Percentiles rank a stretch among this genome's conserved stretches.
These are phyloP conservation scores for Abramis brama DNA, from an alignment of 2,113 vertebrate species.

Conservation along the genomic window DNA sequence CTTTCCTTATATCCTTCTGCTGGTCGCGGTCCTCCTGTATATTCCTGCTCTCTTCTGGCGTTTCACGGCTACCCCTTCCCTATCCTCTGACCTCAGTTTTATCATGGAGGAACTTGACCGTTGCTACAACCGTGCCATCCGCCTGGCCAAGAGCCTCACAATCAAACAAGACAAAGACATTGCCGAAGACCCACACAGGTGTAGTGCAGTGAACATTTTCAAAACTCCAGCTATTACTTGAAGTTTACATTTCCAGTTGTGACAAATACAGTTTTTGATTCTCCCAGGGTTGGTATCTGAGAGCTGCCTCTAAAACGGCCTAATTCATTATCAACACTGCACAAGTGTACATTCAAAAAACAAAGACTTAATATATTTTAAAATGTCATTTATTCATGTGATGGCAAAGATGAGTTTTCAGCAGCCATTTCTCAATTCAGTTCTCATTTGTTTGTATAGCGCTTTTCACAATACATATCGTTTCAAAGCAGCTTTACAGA, in stretches of 20 bases:
- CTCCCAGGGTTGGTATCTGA: not conserved
- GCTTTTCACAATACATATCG: too few species aligned
- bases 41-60: constrained; percentile 89
- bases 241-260: not conserved
- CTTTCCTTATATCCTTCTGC: constrained; percentile 92
- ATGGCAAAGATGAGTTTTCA: not conserved
- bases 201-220: not conserved
- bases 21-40: constrained; percentile 87
- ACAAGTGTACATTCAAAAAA: not conserved
- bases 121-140: constrained; percentile 90
- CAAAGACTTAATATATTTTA: not conserved
- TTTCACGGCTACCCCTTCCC: constrained; percentile 86
- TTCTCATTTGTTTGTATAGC: too few species aligned
- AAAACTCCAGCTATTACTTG: too few species aligned
- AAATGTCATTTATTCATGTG: not conserved
- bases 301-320: not conserved
- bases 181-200: constrained; percentile 67
- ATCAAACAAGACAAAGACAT: constrained; percentile 69
- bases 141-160: constrained; percentile 80
- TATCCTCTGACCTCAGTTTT: constrained; percentile 92
- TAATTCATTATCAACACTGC: not conserved
- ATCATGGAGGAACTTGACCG: constrained; percentile 97
- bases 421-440: not conserved
- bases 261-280: not conserved
- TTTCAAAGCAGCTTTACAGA: too few species aligned